Evolutionary conservation across 1,140 invertebrate species (phyloP).

Genomic region (Drosophila mojavensis): DNA sequence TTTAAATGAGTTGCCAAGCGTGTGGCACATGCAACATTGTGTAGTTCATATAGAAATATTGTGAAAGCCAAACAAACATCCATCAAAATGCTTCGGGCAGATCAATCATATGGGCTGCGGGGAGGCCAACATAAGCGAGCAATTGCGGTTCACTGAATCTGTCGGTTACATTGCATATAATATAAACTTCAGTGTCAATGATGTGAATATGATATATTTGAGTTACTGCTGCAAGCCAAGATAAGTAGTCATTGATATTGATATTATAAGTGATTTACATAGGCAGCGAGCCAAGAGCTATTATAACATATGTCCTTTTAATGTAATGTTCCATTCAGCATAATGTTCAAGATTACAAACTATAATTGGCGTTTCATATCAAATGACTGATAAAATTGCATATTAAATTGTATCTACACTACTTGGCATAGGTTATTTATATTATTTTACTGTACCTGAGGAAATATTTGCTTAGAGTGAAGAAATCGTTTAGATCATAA

Average conservation of each 20-base stretch:
- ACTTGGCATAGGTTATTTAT: too few relatives aligned
- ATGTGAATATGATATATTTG: background rate
- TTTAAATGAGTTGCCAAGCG: slow-evolving; percentile 45
- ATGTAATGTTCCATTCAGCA: too few relatives aligned
- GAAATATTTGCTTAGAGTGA: too few relatives aligned
- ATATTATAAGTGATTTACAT: background rate
- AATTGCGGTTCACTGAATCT: slow-evolving; percentile 44
- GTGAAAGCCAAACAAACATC: slow-evolving; percentile 51
- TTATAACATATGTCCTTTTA: too few relatives aligned
- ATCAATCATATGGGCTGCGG: slow-evolving; percentile 57
- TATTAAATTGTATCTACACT: too few relatives aligned
- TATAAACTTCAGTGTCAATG: background rate
- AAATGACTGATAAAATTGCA: too few relatives aligned
- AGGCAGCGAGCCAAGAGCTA: too few relatives aligned
- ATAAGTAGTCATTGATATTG: background rate
- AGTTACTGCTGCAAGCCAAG: background rate
- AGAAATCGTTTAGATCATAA: too few relatives aligned
- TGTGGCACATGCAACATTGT: slow-evolving; percentile 9
- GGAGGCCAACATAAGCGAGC: slow-evolving; percentile 16
- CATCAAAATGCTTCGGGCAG: slow-evolving; percentile 49
- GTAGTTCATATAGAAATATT: background rate
- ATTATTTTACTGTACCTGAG: too few relatives aligned
- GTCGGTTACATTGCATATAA: background rate
- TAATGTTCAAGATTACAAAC: too few relatives aligned
- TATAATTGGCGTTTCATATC: too few relatives aligned